phyloP scores from a whole-genome alignment of 2,113 vertebrate species.

The Percina caprodes region DNA sequence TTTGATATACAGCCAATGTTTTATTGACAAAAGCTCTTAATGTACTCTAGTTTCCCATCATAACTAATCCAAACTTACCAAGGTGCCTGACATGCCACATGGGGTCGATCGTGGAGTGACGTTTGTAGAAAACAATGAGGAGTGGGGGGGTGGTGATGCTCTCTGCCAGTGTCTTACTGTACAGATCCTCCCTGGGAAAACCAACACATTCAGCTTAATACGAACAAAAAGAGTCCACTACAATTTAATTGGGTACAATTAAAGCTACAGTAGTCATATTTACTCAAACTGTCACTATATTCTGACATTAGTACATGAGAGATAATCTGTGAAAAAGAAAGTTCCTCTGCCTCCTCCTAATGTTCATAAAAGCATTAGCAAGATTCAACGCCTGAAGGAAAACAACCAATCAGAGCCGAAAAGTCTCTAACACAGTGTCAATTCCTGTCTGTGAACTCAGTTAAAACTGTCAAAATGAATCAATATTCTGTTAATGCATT shows the following conservation, averaged over 20 bases:
- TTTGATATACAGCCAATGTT: not conserved
- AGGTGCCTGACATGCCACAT: conserved; percentile 97
- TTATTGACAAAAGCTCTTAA: not conserved
- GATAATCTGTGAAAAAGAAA: too few species aligned
- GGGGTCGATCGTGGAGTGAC: conserved; percentile 92
- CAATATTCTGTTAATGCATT: too few species aligned
- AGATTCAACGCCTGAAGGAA: too few species aligned
- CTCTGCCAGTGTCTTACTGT: conserved; percentile 91
- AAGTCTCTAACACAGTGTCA: too few species aligned
- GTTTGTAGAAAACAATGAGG: conserved; percentile 96
- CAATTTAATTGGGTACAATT: not conserved
- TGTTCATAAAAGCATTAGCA: too few species aligned
- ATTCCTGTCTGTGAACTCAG: too few species aligned
- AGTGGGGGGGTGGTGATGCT: conserved; percentile 92
- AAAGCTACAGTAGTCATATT: too few species aligned
- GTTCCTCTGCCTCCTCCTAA: too few species aligned
- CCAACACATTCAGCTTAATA: not conserved
- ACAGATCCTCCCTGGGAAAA: conserved; percentile 89
- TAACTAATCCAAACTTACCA: conserved; percentile 80
- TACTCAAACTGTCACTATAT: too few species aligned
- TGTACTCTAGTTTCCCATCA: not conserved
- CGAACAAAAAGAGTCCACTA: not conserved
- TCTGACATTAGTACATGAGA: too few species aligned
- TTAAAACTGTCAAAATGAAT: too few species aligned
- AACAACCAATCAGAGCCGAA: too few species aligned